Percentiles rank a stretch among this genome's conserved stretches.
phyloP scores from a whole-genome alignment of 1,140 invertebrate genomes.

The Argopecten irradians region DNA sequence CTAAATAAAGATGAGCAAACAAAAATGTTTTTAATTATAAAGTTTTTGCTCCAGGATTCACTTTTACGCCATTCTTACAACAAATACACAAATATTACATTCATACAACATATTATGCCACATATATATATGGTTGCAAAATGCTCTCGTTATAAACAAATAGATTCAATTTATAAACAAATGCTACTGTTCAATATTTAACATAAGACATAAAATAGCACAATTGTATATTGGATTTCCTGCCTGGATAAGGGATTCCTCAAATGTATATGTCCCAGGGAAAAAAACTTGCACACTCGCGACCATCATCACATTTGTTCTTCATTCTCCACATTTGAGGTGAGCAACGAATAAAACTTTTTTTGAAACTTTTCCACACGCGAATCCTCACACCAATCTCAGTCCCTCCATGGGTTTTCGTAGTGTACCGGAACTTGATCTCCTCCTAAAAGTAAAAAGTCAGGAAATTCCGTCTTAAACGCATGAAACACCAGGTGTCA shows the following conservation, averaged over 20 bases:
- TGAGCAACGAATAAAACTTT: constrained; percentile 1
- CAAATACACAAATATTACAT: background rate
- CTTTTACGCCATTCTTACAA: background rate
- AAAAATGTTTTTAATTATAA: background rate
- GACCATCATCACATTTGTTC: background rate
- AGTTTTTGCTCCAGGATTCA: background rate
- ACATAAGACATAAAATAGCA: background rate
- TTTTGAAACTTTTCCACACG: background rate
- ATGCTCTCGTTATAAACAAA: constrained; percentile 17
- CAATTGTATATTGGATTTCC: constrained; percentile 10
- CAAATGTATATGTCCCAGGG: background rate
- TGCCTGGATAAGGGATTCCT: background rate
- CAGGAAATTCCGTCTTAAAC: background rate
- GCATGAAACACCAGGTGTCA: background rate
- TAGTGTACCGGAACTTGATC: background rate
- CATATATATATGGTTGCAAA: background rate
- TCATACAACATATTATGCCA: constrained; percentile 18
- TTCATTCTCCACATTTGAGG: background rate
- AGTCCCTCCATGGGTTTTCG: background rate
- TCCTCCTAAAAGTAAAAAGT: background rate
- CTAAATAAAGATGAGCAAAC: background rate
- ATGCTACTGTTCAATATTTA: background rate
- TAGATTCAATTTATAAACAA: constrained; percentile 6
- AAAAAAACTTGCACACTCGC: background rate
- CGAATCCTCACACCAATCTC: background rate